These are phyloP conservation scores for Patiria miniata DNA, from an alignment of 35 echinoderm and acorn worm genomes.

Conservation along the genomic window DNA sequence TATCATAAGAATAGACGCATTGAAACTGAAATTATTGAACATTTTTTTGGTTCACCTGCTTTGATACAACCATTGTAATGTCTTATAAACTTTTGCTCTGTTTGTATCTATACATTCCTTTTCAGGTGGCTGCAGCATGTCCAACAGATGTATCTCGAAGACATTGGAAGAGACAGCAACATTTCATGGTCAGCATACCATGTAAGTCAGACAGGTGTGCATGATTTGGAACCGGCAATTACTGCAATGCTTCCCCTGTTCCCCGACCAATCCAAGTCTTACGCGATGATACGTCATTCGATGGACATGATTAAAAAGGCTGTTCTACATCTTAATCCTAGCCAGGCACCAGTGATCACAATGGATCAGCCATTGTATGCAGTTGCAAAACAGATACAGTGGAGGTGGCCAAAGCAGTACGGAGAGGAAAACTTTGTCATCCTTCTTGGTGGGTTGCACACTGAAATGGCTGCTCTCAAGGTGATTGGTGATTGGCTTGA, in stretches of 20 bases:
- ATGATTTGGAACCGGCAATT: conserved; percentile 5
- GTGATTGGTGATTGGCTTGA: conserved; percentile 49
- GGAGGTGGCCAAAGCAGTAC: conserved; percentile 24
- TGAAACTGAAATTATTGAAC: neutral
- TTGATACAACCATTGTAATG: conserved; percentile 9
- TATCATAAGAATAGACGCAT: neutral
- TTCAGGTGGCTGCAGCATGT: neutral
- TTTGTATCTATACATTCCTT: neutral
- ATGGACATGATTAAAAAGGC: conserved; percentile 54
- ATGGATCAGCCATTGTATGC: conserved; percentile 64
- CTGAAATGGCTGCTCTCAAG: conserved; percentile 53
- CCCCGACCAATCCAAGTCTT: conserved; percentile 21
- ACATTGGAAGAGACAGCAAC: neutral
- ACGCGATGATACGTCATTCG: conserved; percentile 57
- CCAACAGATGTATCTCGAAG: neutral
- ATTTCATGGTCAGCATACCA: conserved; percentile 44
- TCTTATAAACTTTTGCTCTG: neutral
- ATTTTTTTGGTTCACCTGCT: neutral
- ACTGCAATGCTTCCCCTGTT: conserved; percentile 40
- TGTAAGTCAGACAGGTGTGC: conserved; percentile 4
- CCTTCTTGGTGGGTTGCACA: conserved; percentile 59
- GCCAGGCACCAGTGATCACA: conserved; percentile 43
- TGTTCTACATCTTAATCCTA: conserved; percentile 46
- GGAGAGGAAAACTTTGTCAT: conserved; percentile 64
- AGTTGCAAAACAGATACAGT: conserved; percentile 44